Percentiles rank a stretch among this genome's conserved stretches.
These are phyloP conservation scores for Leontocebus nigricollis DNA, from an alignment of 2,797 vertebrate genomes.

Conservation along the genomic window DNA sequence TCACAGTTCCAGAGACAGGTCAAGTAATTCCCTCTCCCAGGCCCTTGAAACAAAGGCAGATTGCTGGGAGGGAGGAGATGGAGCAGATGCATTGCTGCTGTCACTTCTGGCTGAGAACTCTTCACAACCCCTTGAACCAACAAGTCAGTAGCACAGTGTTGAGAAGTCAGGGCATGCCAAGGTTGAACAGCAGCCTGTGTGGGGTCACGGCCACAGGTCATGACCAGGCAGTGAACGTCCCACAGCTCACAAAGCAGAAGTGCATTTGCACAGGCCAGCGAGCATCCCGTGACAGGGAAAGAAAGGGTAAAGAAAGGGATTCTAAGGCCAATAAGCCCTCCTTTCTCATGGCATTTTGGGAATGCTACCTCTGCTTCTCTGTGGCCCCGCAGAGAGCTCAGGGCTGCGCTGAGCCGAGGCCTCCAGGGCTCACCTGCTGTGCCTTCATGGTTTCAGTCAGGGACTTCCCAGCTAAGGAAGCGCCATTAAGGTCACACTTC, in stretches of 20 bases:
- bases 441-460: neutral
- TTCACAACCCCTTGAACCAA: neutral
- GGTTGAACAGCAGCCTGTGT: neutral
- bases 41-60: neutral
- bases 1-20: neutral
- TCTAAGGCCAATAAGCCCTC: neutral
- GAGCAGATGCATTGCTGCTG: neutral
- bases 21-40: neutral
- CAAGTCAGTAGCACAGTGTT: neutral
- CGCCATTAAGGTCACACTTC: neutral
- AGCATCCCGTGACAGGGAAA: neutral
- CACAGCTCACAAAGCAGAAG: neutral
- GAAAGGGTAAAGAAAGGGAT: neutral
- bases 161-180: neutral
- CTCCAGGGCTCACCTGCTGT: neutral
- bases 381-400: rapidly evolving
- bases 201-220: neutral
- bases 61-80: neutral
- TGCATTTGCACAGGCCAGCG: neutral
- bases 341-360: neutral
- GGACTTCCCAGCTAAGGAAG: neutral
- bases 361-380: neutral
- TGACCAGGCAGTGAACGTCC: neutral
- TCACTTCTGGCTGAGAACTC: neutral
- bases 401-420: neutral